phyloP scores from a whole-genome alignment of 1,140 invertebrate species.

The Phenacoccus solenopsis region DNA sequence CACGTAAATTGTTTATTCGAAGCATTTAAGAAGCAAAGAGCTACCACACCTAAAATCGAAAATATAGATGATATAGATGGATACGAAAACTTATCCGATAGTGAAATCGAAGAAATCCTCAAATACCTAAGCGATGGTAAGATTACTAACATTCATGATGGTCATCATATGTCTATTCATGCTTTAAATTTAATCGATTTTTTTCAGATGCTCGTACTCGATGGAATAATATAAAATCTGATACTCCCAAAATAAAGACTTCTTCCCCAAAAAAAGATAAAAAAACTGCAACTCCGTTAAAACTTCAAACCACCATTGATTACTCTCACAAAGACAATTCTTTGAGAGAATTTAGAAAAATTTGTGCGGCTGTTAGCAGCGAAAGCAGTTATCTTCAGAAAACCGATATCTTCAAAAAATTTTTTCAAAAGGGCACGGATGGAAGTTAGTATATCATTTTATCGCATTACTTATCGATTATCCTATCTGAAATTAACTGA shows the following conservation, averaged over 20 bases:
- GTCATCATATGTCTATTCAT: background rate
- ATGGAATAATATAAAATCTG: background rate
- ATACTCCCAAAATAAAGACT: background rate
- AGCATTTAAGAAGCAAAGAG: constrained; percentile 58
- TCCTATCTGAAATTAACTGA: too few species aligned
- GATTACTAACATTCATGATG: background rate
- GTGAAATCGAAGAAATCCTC: constrained; percentile 52
- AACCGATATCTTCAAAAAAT: constrained; percentile 55
- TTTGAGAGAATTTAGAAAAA: constrained; percentile 60
- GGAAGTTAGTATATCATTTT: constrained; percentile 34
- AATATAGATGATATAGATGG: constrained; percentile 64
- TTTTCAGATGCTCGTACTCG: background rate
- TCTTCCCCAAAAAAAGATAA: constrained; percentile 4
- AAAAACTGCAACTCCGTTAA: background rate
- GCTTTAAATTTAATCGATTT: background rate
- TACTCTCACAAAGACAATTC: constrained; percentile 45
- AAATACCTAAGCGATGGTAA: constrained; percentile 32
- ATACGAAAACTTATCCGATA: constrained; percentile 41
- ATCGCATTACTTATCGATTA: too few species aligned
- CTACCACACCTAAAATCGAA: constrained; percentile 69
- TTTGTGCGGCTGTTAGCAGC: constrained; percentile 63
- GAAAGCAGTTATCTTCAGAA: constrained; percentile 70
- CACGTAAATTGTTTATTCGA: constrained; percentile 71
- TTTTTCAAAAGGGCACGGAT: constrained; percentile 52
- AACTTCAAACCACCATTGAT: constrained; percentile 12